Evolutionary conservation across 2,888 invertebrate species (phyloP).

Genomic region (Spilosoma lubricipeda): DNA sequence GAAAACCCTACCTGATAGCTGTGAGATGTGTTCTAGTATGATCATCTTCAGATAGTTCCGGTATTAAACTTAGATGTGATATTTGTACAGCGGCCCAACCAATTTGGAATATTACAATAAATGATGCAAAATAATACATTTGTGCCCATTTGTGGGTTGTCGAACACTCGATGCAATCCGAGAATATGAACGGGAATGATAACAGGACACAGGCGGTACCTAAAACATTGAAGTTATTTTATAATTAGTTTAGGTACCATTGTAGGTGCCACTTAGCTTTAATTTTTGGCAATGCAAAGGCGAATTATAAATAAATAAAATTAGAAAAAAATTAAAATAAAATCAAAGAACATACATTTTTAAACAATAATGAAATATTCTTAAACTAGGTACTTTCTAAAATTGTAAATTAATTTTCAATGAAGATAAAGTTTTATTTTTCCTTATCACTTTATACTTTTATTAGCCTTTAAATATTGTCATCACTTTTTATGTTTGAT

Average conservation of each 20-base stretch:
- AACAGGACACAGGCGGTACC: slow-evolving; percentile 91
- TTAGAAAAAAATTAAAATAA: too few species aligned
- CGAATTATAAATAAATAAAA: too few species aligned
- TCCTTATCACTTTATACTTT: too few species aligned
- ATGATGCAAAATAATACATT: slow-evolving; percentile 91
- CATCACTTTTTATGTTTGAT: too few species aligned
- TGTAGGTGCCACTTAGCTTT: too few species aligned
- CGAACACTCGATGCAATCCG: slow-evolving; percentile 90
- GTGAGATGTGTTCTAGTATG: slow-evolving; percentile 92
- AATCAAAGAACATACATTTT: too few species aligned
- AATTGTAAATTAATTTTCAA: not conserved
- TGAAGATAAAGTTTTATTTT: not conserved
- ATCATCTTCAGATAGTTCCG: slow-evolving; percentile 91
- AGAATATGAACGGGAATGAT: slow-evolving; percentile 96
- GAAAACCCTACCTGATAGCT: slow-evolving; percentile 88
- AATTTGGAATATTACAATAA: slow-evolving; percentile 95
- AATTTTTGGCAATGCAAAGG: too few species aligned
- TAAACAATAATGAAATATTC: not conserved
- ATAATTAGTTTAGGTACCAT: not conserved
- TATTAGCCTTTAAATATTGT: not conserved
- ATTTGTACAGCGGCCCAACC: slow-evolving; percentile 98
- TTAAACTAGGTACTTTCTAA: not conserved
- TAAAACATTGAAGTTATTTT: slow-evolving; percentile 65
- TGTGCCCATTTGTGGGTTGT: slow-evolving; percentile 89
- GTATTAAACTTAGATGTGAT: slow-evolving; percentile 95